phyloP scores from a whole-genome alignment of 2,797 vertebrate genomes.

The Otus scops region DNA sequence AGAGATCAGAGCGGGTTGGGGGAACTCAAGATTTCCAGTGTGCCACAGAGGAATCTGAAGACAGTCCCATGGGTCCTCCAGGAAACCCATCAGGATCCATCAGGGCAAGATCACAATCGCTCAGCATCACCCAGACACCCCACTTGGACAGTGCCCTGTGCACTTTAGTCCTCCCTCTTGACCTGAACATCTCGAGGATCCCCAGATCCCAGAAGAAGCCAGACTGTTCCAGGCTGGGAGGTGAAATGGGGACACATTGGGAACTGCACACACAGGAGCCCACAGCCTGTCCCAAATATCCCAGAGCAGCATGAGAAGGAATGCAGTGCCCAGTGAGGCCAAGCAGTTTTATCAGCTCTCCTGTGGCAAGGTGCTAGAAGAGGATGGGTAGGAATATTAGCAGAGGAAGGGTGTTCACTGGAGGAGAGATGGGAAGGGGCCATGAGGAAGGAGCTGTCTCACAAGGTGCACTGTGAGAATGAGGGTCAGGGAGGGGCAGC shows the following conservation, averaged over 20 bases:
- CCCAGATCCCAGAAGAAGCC: neutral
- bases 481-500: neutral
- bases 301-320: neutral
- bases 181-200: neutral
- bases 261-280: neutral
- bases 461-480: neutral
- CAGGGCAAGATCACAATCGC: neutral
- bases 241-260: neutral
- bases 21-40: neutral
- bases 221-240: neutral
- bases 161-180: neutral
- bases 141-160: neutral
- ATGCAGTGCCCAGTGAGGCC: neutral
- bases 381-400: neutral
- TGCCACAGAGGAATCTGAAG: neutral
- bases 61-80: neutral
- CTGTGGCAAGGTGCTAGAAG: neutral
- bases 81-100: neutral
- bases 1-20: neutral
- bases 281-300: neutral
- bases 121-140: neutral
- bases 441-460: neutral
- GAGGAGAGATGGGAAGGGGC: neutral
- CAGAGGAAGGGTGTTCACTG: neutral
- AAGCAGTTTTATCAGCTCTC: neutral